These are phyloP conservation scores for Coptodon rendalli DNA, from an alignment of 2,113 vertebrate species.

Conservation along the genomic window DNA sequence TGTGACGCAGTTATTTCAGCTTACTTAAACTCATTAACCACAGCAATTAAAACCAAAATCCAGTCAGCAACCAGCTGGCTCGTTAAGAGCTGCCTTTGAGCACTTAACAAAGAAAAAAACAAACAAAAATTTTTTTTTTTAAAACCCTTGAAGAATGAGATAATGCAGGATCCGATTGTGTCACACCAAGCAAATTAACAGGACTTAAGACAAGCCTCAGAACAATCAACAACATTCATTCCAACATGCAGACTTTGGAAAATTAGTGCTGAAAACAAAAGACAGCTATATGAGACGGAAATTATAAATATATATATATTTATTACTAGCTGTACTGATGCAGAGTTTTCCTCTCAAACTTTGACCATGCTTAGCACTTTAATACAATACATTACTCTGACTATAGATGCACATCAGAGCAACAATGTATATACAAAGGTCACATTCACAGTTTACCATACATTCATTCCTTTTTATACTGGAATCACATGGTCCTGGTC, in stretches of 20 bases:
- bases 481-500: conserved; percentile 55
- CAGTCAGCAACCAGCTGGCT: conserved; percentile 50
- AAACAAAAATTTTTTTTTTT: neutral
- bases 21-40: conserved; percentile 68
- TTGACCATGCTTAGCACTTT: neutral
- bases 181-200: conserved; percentile 58
- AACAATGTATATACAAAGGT: neutral
- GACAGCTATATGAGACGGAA: conserved; percentile 8
- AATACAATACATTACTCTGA: neutral
- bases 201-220: conserved; percentile 47
- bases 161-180: conserved; percentile 43
- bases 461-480: neutral
- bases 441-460: neutral
- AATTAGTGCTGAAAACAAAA: conserved; percentile 38
- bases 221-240: conserved; percentile 57
- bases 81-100: conserved; percentile 43
- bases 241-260: neutral
- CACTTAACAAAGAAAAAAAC: conserved; percentile 16
- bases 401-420: neutral
- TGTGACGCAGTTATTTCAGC: conserved; percentile 64
- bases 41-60: conserved; percentile 73
- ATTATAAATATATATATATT: neutral
- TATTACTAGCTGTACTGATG: neutral
- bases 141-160: conserved; percentile 35
- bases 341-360: neutral